Evolutionary conservation across 2,888 invertebrate species (phyloP), one percentile per base, ranked within the genome.

Genomic region (Pammene aurita): DNA sequence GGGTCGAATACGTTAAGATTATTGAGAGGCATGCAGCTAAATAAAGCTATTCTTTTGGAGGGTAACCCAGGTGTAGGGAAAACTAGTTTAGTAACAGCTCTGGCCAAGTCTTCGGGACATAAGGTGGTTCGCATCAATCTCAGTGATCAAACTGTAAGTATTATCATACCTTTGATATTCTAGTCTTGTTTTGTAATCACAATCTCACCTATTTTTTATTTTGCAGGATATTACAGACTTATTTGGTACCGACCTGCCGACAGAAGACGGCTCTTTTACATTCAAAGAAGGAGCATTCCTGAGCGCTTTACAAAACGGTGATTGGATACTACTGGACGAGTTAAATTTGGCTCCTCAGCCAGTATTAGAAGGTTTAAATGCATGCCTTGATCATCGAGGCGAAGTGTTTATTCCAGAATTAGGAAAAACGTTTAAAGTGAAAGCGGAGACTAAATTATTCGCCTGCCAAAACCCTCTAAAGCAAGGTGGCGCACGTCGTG

Each of bases 31-130:
- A 92, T 99, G 78, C 97, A 98, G 80, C 87, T 99, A 70, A 96
- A 96, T 72, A 97, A 98, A 84, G 98, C 99, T 0, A 95, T 99
- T 70, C 93, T 99, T 65, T 88, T 99, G 16, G 99, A 99, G 93
- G 99, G 98, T 2, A 97, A 98, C 77, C 99, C 99, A 4, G 99
- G 99, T 2, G 99, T 99, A 18, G 99, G 99, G 4, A 99, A 99
- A 90, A 99, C 99, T 0, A 98, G 98, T 76, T 93, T 99, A 66
- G 97, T 99, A 1, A 95, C 96, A 65, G 98, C 98, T 35, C 90
- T 99, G 50, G 98, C 99, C 0, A 95, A 95, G 80, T 94, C 95
- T 9, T 95, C 98, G 2, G 97, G 97, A 1, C 95, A 98, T 84
- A 94, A 94, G 80, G 94, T 99, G 42, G 95, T 98, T 13, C 94